phyloP scores from a whole-genome alignment of 2,888 invertebrate genomes.

The Drosophila buzzatii region DNA sequence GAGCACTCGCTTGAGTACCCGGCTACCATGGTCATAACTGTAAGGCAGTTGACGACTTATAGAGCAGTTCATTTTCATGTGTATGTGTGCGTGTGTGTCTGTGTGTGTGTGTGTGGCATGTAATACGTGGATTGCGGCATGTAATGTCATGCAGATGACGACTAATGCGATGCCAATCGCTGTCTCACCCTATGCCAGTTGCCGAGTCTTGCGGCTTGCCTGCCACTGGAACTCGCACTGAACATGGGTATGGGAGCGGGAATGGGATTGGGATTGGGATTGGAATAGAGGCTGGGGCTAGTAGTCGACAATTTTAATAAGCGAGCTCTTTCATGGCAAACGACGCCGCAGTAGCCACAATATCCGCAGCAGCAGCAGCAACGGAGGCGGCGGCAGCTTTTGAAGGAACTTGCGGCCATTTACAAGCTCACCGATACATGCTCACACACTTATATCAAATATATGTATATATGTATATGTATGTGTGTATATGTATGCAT shows the following conservation, averaged over 20 bases:
- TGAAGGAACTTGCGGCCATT: slow-evolving; percentile 38
- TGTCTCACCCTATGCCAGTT: not conserved
- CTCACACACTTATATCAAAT: not conserved
- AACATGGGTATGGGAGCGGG: not conserved
- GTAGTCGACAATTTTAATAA: slow-evolving; percentile 73
- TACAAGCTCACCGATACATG: slow-evolving; percentile 14
- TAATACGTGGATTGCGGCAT: slow-evolving; percentile 79
- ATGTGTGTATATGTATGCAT: not conserved
- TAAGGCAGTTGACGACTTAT: slow-evolving; percentile 61
- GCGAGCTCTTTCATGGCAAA: slow-evolving; percentile 73
- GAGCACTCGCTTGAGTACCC: slow-evolving; percentile 34
- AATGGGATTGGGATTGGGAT: slow-evolving; percentile 1
- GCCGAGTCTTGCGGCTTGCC: not conserved
- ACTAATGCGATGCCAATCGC: slow-evolving; percentile 74
- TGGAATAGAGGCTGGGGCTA: slow-evolving; percentile 13
- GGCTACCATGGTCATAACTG: slow-evolving; percentile 55
- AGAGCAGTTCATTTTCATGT: slow-evolving; percentile 63
- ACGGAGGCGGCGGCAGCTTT: slow-evolving; percentile 23
- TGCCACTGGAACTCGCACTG: not conserved
- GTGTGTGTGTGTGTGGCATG: slow-evolving; percentile 45
- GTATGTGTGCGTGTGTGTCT: slow-evolving; percentile 1
- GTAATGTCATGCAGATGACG: slow-evolving; percentile 82
- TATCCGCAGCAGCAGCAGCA: slow-evolving; percentile 57
- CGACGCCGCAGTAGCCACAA: slow-evolving; percentile 69
- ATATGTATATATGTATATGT: not conserved